Evolutionary conservation across 1,140 invertebrate genomes (phyloP).

Genomic region (Phortica variegata): DNA sequence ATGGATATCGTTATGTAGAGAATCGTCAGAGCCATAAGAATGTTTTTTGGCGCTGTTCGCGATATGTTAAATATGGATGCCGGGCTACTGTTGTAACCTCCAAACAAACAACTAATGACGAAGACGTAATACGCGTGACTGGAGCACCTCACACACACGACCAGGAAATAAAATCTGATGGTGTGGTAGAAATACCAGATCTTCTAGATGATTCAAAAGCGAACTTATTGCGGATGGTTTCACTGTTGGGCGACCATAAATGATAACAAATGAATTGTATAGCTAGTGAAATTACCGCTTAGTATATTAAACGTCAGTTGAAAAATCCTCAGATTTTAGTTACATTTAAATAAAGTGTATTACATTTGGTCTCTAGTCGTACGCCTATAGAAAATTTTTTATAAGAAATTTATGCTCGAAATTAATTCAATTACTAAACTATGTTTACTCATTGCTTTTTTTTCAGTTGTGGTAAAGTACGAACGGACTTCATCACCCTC

Average conservation of each 20-base stretch:
- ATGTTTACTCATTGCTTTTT: conserved; percentile 9
- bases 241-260: conserved; percentile 10
- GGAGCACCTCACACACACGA: conserved; percentile 49
- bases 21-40: conserved; percentile 54
- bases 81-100: conserved; percentile 52
- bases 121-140: conserved; percentile 36
- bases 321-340: too few species aligned
- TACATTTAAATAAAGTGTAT: too few species aligned
- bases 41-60: conserved; percentile 53
- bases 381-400: too few species aligned
- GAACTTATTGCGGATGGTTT: conserved; percentile 11
- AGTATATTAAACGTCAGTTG: too few species aligned
- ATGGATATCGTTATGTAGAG: conserved; percentile 51
- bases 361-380: too few species aligned
- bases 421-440: background rate
- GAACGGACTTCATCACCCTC: conserved; percentile 15
- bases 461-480: conserved; percentile 35
- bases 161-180: conserved; percentile 40
- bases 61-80: conserved; percentile 53
- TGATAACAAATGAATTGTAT: too few species aligned
- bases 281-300: too few species aligned
- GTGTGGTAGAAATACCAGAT: conserved; percentile 36
- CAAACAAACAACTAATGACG: conserved; percentile 35
- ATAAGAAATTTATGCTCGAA: conserved; percentile 4
- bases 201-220: conserved; percentile 32